A percentile compares a stretch with the other conserved stretches of the same genome.
Evolutionary conservation across 2,797 vertebrate genomes (phyloP).

Genomic region (Hybognathus amarus): DNA sequence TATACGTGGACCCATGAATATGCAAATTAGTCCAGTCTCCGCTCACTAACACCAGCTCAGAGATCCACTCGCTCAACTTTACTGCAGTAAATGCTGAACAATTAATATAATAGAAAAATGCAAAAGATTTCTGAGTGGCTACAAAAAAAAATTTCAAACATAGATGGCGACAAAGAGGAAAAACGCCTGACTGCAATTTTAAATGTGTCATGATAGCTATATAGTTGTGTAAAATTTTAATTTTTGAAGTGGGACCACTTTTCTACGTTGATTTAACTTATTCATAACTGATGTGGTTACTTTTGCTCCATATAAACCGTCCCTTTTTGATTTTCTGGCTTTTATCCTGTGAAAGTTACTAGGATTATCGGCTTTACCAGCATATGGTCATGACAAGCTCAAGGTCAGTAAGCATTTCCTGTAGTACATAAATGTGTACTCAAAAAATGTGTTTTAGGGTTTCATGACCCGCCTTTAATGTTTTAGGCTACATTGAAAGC

Average conservation of each 20-base stretch:
- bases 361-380: constrained; percentile 18
- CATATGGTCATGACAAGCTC: neutral
- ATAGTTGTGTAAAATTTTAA: too few species aligned
- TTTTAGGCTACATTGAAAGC: neutral
- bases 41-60: too few species aligned
- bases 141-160: too few species aligned
- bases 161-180: too few species aligned
- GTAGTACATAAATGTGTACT: neutral
- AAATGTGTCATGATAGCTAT: neutral
- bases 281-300: neutral
- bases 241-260: neutral
- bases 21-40: too few species aligned
- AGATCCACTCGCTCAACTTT: too few species aligned
- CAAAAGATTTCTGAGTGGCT: too few species aligned
- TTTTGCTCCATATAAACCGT: neutral
- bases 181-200: too few species aligned
- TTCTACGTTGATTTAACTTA: neutral
- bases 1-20: too few species aligned
- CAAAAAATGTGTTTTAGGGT: too few species aligned
- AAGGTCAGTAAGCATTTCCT: constrained; percentile 5
- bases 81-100: too few species aligned
- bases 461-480: neutral
- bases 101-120: too few species aligned
- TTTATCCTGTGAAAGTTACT: neutral
- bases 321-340: neutral